These are phyloP conservation scores for Drosophila kepulauana DNA, from an alignment of 1,140 invertebrate genomes.

Conservation along the genomic window DNA sequence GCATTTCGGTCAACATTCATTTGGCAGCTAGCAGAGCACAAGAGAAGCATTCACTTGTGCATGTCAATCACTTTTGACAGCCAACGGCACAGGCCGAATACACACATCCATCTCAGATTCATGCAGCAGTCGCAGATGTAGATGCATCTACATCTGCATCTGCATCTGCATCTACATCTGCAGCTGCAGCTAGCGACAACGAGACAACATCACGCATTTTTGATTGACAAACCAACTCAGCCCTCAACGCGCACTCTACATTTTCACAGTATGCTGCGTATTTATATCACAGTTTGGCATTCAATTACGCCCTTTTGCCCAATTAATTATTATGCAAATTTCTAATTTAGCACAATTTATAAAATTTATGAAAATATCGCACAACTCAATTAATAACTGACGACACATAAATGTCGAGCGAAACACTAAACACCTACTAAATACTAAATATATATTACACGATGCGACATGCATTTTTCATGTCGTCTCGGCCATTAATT, in stretches of 20 bases:
- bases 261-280: constrained; percentile 5
- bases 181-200: constrained; percentile 10
- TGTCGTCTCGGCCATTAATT: constrained; percentile 61
- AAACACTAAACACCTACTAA: constrained; percentile 66
- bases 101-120: constrained; percentile 46
- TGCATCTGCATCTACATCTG: neutral
- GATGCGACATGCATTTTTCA: constrained; percentile 53
- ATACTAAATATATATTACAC: constrained; percentile 18
- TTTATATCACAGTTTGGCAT: constrained; percentile 1
- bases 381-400: constrained; percentile 65
- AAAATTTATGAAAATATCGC: constrained; percentile 18
- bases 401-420: constrained; percentile 40
- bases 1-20: constrained; percentile 68
- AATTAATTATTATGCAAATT: constrained; percentile 55
- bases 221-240: constrained; percentile 24
- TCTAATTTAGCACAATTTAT: constrained; percentile 27
- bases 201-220: constrained; percentile 12
- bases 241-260: neutral
- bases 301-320: constrained; percentile 51
- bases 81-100: constrained; percentile 49
- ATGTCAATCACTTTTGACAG: constrained; percentile 78
- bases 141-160: neutral
- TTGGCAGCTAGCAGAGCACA: constrained; percentile 44
- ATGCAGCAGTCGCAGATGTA: constrained; percentile 9
- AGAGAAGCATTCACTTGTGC: constrained; percentile 70